A percentile compares a stretch with the other conserved stretches of the same genome.
Conservation (phyloP, 1,140 invertebrate species). For the Drosophila bipectinata region DNA sequence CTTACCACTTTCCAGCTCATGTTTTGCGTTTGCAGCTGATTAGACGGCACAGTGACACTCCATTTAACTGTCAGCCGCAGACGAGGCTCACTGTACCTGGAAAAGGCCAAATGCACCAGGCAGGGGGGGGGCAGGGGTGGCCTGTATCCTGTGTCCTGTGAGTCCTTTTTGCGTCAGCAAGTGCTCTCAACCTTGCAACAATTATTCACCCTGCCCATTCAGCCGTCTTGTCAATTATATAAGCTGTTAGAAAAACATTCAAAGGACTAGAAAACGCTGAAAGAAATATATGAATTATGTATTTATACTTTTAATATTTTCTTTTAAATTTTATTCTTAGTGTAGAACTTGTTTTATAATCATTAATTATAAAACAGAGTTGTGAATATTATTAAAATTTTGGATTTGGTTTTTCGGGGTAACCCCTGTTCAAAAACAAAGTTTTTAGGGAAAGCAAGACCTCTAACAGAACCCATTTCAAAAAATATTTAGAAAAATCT, state of each 20-base stretch:
- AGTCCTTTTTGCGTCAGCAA: slow-evolving; percentile 27
- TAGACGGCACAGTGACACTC: slow-evolving; percentile 45
- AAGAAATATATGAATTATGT: slow-evolving; percentile 10
- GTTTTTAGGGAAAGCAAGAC: too few relatives aligned
- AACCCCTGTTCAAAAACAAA: too few relatives aligned
- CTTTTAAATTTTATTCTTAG: background rate
- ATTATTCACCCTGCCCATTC: slow-evolving; percentile 22
- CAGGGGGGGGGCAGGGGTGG: background rate
- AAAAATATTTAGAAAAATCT: too few relatives aligned
- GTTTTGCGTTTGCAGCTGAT: slow-evolving; percentile 45
- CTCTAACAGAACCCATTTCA: too few relatives aligned
- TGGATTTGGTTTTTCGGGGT: too few relatives aligned
- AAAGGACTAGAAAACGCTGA: background rate
- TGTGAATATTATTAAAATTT: too few relatives aligned
- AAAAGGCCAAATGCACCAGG: slow-evolving; percentile 28
- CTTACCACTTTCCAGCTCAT: background rate
- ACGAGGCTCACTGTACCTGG: slow-evolving; percentile 18
- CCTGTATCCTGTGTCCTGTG: slow-evolving; percentile 1
- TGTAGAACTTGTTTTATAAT: too few relatives aligned
- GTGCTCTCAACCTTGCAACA: slow-evolving; percentile 17
- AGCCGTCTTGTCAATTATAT: slow-evolving; percentile 34
- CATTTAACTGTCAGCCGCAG: slow-evolving; percentile 55
- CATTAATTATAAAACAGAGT: too few relatives aligned
- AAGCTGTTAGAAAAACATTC: slow-evolving; percentile 36
- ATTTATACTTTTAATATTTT: background rate